Base-by-base conservation (phyloP, 37 sponge, comb jelly and placozoan genomes). In the Dysidea cf. avara region DNA sequence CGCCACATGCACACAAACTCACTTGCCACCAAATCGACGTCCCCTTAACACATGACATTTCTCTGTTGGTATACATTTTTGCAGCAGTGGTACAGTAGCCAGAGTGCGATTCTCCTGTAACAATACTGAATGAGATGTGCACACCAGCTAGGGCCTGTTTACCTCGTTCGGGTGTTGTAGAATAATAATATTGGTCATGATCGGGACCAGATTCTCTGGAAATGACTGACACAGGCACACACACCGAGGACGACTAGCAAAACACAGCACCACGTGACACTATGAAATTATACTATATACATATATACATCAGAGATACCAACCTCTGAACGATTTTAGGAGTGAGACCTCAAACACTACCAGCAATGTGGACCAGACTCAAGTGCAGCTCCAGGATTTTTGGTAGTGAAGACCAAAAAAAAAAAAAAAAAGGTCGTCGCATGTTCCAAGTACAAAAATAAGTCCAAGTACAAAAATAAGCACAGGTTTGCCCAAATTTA, bases 141-240 rank as follows among this genome's bases (percentile, higher is more conserved):
- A n/a, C n/a, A n/a, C n/a, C n/a, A n/a, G n/a, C n/a, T n/a, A n/a
- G n/a, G n/a, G n/a, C n/a, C n/a, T n/a, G 53, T 59, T 24, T n/a
- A 87, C 88, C 79, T 92, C 92, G 39, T 83, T 87, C 0, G 84
- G 84, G 50, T 92, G 92, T 51, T 92, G 92, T 38, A 92, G 43
- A 35, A 92, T 92, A 16, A 83, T 66, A 38, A 92, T 47, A 46
- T 69, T 43, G 0, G 84, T 83, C 17, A 55, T 26, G 25, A 83
- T 83, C 14, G 55, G 29, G 12, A 92, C 30, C 0, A 80, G 84
- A 32, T 70, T 53, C 17, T 29, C 53, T 4, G 92, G 92, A 16
- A 92, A 87, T 47, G 76, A 87, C 65, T 59, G 64, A 32, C 92
- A 92, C 2, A 92, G 59, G 49, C 92, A 92, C 48, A 92, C 92